Evolutionary conservation across 2,888 invertebrate genomes (phyloP).

Genomic region (Chloroclysta siterata): DNA sequence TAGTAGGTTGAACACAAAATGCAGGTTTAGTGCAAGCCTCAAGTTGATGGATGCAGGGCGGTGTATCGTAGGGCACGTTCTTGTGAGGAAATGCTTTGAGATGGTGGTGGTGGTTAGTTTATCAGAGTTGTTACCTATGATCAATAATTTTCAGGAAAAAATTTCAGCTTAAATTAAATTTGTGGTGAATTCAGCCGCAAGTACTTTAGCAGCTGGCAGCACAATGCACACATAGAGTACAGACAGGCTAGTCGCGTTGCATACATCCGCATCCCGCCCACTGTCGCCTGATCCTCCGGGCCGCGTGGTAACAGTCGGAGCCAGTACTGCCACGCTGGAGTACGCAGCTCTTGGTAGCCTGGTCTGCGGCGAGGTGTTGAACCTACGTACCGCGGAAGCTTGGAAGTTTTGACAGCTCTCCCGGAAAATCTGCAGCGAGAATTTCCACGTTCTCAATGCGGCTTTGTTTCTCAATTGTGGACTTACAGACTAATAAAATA

Average conservation of each 20-base stretch:
- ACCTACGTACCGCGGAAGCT: slow-evolving; percentile 68
- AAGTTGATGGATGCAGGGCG: too few species aligned
- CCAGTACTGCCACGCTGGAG: slow-evolving; percentile 34
- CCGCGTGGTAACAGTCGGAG: slow-evolving; percentile 38
- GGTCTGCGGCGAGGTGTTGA: slow-evolving; percentile 61
- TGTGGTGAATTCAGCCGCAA: not conserved
- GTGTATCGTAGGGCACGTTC: too few species aligned
- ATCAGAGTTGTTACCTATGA: too few species aligned
- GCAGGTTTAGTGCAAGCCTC: too few species aligned
- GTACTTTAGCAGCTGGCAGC: slow-evolving; percentile 8
- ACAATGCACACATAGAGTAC: slow-evolving; percentile 57
- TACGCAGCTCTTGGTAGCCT: slow-evolving; percentile 57
- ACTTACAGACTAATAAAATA: slow-evolving; percentile 44
- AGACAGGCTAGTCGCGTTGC: slow-evolving; percentile 44
- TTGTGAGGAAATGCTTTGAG: too few species aligned
- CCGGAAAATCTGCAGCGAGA: slow-evolving; percentile 74
- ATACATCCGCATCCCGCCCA: slow-evolving; percentile 46
- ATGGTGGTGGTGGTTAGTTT: too few species aligned
- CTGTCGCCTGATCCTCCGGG: slow-evolving; percentile 51
- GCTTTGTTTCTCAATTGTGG: slow-evolving; percentile 43
- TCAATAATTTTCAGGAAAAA: not conserved
- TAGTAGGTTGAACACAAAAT: too few species aligned
- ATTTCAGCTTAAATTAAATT: not conserved
- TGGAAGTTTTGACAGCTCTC: slow-evolving; percentile 72
- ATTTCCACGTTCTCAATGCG: slow-evolving; percentile 47